Evolutionary conservation across 1,140 invertebrate genomes (phyloP), one percentile per base, ranked within the genome.

Genomic region (Zaprionus ornatus): DNA sequence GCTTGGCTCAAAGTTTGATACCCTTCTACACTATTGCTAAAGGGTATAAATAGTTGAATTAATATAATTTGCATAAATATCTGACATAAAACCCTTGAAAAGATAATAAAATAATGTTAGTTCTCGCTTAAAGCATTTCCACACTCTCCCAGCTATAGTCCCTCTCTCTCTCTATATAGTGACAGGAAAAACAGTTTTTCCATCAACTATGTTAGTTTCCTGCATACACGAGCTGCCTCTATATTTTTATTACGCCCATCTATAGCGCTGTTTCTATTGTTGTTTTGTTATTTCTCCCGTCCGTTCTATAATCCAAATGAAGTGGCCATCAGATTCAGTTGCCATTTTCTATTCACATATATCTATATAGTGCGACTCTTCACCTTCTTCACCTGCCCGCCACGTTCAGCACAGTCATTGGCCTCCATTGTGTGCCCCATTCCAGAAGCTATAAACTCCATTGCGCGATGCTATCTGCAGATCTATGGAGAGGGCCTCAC

Each of bases 241-340:
- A 19, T 66, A 56, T 50, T 42, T 61, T 45, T 61, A 69, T 69
- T 42, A 21, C 37, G n/a, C 32, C 57, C 19, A 48, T 37, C 23
- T 40, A 15, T 50, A 7, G 10, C 27, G 29, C 3, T 23, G 35
- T 15, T n/a, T n/a, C n/a, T n/a, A n/a, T n/a, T 35, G n/a, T 15
- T 64, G 4, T 25, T 40, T 4, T 66, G 25, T 23, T 4, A 50
- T 68, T 42, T 40, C 23, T n/a, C n/a, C 27, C 27, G n/a, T 50
- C 12, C 19, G 9, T 60, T 13, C 25, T 25, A 59, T 65, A 75
- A 71, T 65, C 61, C 61, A 42, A 70, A 65, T 75, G 69, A 75
- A 75, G 73, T 75, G 73, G 37, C 68, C 68, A 65, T 60, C 73
- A 75, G 42, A 75, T 71, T 57, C 67, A 71, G 73, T 75, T 70